These are phyloP conservation scores for Dexiosoma caninum DNA, from an alignment of 2,888 invertebrate species.

Conservation along the genomic window DNA sequence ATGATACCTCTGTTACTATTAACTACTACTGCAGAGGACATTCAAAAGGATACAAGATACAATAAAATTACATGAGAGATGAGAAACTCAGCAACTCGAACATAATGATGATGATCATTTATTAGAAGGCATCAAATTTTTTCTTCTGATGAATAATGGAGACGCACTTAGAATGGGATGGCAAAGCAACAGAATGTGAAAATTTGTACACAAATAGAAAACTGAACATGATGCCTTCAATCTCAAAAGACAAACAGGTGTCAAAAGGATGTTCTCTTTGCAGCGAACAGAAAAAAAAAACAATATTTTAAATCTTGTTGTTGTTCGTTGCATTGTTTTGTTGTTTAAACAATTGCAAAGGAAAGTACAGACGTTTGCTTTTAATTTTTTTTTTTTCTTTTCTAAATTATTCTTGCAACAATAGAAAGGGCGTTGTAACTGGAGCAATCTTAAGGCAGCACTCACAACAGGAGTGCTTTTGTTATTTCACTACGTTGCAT, in stretches of 20 bases:
- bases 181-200: background rate
- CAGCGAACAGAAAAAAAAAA: conserved; percentile 6
- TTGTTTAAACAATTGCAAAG: conserved; percentile 34
- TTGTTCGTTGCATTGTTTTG: background rate
- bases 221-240: conserved; percentile 46
- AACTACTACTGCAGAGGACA: conserved; percentile 35
- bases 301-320: conserved; percentile 31
- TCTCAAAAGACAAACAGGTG: conserved; percentile 57
- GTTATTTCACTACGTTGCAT: conserved; percentile 4
- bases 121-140: conserved; percentile 42
- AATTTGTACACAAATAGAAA: conserved; percentile 25
- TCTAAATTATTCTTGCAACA: conserved; percentile 27
- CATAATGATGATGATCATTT: conserved; percentile 55
- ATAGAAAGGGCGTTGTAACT: conserved; percentile 62
- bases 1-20: conserved; percentile 38
- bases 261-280: conserved; percentile 54
- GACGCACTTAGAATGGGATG: background rate
- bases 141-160: conserved; percentile 42
- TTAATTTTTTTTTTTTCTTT: background rate
- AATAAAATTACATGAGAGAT: conserved; percentile 31
- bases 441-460: conserved; percentile 55
- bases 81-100: conserved; percentile 26
- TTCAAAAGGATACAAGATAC: conserved; percentile 39
- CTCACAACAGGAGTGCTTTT: conserved; percentile 45
- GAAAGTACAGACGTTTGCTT: conserved; percentile 16